Base-by-base conservation (phyloP, 2,797 vertebrate species). In the Strix occidentalis region DNA sequence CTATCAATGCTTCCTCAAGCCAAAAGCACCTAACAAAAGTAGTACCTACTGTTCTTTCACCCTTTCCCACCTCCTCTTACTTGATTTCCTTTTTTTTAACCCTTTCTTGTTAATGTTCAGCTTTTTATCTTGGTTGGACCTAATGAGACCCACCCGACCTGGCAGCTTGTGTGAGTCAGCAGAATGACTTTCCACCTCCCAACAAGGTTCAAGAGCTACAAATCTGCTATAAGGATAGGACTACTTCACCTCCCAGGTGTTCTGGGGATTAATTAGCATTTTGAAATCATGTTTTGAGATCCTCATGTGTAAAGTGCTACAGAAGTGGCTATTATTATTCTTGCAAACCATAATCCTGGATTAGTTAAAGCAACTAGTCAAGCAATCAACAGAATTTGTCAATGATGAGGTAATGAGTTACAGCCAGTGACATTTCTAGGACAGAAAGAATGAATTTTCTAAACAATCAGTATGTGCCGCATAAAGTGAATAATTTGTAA, bases 391-490 rank as follows among this genome's bases (percentile, higher is more conserved):
- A 95, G 89, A 95, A 93, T 95, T 93, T 87, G 82, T 95, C 94
- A 84, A 91, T 66, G 94, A 87, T 65, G 82, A 89, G 82, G 84
- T 93, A 96, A 86, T 46, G 72, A 96, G 65, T 94, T 95, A 96
- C 87, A 94, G 82, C 65, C 95, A 96, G 95, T 96, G 96, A 96
- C 96, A 96, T 95, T 96, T 97, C 95, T 96, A 95, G 96, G 96
- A 91, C 95, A 96, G 92, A 94, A 96, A 96, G 89, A 91, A 93
- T 78, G 95, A 94, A 93, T 95, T 97, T 96, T 91, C 94, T 94
- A 95, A 96, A 97, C 95, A 96, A 94, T 96, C 93, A 91, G 92
- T 92, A 89, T 81, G 84, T 94, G 87, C 92, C 93, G 94, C 89
- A 93, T 76, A 69, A 63, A 96, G 51, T 89, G 93, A 97, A 94